Evolutionary conservation across 2,113 vertebrate genomes (phyloP).

Genomic region (Brachypteracias leptosomus): DNA sequence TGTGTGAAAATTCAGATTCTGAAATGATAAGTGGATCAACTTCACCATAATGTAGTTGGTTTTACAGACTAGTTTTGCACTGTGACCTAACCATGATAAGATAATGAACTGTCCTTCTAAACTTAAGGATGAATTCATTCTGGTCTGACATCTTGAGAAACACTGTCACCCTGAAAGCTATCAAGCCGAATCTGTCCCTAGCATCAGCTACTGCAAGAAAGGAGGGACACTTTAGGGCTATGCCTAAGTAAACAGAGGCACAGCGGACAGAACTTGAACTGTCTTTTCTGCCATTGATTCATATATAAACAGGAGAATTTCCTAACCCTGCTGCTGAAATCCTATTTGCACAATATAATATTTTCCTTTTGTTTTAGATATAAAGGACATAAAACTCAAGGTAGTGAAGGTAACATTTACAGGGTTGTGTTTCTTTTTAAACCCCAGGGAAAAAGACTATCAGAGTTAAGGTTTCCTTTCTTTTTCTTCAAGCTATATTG

Average conservation of each 20-base stretch:
- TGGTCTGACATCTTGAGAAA: background rate
- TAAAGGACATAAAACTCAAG: background rate
- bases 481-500: background rate
- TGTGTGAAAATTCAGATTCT: background rate
- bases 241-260: background rate
- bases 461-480: background rate
- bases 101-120: background rate
- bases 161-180: background rate
- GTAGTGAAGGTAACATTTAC: background rate
- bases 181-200: background rate
- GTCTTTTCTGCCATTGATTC: background rate
- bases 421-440: background rate
- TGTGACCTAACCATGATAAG: background rate
- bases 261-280: background rate
- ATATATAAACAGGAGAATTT: background rate
- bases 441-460: background rate
- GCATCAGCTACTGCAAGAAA: background rate
- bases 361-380: slow-evolving; percentile 17
- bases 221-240: accelerated
- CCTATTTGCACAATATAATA: background rate
- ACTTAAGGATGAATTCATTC: background rate
- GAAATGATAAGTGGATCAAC: background rate
- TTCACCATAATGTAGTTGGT: background rate
- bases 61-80: background rate
- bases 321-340: background rate